Conservation (phyloP, 2,888 invertebrate genomes). For the Plebejus melissa region DNA sequence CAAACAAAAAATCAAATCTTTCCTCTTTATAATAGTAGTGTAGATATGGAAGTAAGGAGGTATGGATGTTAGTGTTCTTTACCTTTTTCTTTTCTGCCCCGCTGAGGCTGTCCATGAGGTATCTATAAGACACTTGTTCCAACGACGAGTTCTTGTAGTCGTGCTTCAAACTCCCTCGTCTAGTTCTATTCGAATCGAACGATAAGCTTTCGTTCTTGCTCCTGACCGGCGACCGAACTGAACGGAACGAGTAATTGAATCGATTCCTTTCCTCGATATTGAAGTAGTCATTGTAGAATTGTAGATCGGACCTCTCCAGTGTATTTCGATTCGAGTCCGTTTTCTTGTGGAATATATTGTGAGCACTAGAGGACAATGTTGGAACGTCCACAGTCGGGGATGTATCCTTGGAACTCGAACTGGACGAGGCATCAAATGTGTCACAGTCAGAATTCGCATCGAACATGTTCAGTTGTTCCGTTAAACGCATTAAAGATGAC, state of each 20-base stretch:
- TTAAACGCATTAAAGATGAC: constrained; percentile 87
- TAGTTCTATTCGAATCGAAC: constrained; percentile 50
- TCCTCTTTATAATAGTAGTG: not conserved
- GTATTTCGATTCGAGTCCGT: constrained; percentile 43
- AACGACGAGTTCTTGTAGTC: constrained; percentile 58
- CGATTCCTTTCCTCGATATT: constrained; percentile 53
- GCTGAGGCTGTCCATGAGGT: constrained; percentile 52
- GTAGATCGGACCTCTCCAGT: constrained; percentile 48
- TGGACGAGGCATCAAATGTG: constrained; percentile 79
- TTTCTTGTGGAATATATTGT: constrained; percentile 50
- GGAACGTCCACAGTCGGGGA: constrained; percentile 79
- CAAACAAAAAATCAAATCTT: too few relatives aligned
- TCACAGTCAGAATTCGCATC: constrained; percentile 86
- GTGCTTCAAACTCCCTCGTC: constrained; percentile 51
- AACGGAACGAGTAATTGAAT: constrained; percentile 57
- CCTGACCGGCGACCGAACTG: constrained; percentile 49
- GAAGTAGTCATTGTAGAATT: constrained; percentile 67
- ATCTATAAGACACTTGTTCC: constrained; percentile 59
- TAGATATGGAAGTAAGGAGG: not conserved
- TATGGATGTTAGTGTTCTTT: constrained; percentile 26
- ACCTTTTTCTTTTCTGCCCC: constrained; percentile 56
- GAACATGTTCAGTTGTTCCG: constrained; percentile 85
- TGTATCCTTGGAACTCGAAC: constrained; percentile 79
- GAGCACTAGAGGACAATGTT: constrained; percentile 57
- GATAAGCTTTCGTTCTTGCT: constrained; percentile 50